Evolutionary conservation across 2,797 vertebrate species (phyloP).

Genomic region (Vireo griseus): DNA sequence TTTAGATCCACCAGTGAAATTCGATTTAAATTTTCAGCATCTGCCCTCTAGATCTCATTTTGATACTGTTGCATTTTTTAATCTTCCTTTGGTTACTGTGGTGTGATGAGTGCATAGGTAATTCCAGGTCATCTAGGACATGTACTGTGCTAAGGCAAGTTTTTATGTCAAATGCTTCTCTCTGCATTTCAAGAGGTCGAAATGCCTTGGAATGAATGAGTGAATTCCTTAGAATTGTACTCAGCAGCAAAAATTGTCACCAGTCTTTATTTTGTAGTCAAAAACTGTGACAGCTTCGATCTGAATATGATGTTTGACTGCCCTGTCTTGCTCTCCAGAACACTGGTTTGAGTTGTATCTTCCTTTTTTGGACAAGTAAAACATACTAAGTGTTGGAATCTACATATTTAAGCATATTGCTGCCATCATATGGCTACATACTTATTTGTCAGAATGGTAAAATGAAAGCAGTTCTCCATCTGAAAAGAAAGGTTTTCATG

Average conservation of each 20-base stretch:
- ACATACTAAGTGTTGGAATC: background rate
- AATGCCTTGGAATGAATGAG: background rate
- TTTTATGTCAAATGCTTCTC: background rate
- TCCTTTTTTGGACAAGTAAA: background rate
- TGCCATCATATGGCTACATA: conserved; percentile 49
- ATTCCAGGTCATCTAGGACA: background rate
- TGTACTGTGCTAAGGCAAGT: background rate
- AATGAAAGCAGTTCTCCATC: background rate
- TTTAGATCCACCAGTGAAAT: background rate
- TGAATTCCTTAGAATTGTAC: background rate
- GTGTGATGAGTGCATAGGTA: background rate
- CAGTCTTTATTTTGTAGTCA: background rate
- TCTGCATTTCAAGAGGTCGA: background rate
- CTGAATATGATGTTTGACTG: background rate
- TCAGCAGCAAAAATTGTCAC: background rate
- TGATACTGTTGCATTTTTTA: background rate
- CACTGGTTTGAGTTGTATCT: background rate
- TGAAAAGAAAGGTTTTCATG: background rate
- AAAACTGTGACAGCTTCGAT: background rate
- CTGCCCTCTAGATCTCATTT: background rate
- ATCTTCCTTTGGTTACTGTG: background rate
- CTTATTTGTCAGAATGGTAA: background rate
- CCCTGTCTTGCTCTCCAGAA: background rate
- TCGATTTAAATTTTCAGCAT: background rate
- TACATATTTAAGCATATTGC: conserved; percentile 45